These are phyloP conservation scores for Drosophila truncata DNA, from an alignment of 1,140 invertebrate genomes.

Conservation along the genomic window DNA sequence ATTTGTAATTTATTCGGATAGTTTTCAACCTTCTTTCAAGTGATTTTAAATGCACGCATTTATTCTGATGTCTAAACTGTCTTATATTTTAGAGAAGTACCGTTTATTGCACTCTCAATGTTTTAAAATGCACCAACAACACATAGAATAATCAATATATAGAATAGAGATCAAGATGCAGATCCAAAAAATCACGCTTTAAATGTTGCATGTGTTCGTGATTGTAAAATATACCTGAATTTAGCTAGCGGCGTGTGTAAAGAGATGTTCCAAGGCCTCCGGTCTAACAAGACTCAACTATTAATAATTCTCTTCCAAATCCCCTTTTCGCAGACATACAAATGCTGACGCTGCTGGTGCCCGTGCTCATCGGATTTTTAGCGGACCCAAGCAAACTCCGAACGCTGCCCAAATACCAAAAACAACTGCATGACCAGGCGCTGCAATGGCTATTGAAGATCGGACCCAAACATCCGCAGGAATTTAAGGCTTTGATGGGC, in stretches of 20 bases:
- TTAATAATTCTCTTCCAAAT: neutral
- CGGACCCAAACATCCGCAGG: constrained; percentile 95
- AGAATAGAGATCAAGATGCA: constrained; percentile 32
- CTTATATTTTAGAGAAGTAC: constrained; percentile 11
- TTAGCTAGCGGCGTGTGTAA: neutral
- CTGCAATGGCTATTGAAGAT: constrained; percentile 95
- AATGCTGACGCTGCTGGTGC: constrained; percentile 94
- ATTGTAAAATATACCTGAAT: neutral
- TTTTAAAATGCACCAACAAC: constrained; percentile 41
- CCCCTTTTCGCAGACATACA: constrained; percentile 90
- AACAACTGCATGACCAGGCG: constrained; percentile 93
- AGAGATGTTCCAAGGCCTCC: constrained; percentile 11
- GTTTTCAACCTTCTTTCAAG: no score
- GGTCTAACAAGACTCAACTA: neutral
- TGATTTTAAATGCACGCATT: neutral
- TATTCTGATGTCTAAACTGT: neutral
- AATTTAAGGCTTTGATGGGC: constrained; percentile 96
- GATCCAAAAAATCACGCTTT: constrained; percentile 47
- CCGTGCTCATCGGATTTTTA: constrained; percentile 94
- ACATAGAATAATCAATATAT: constrained; percentile 20
- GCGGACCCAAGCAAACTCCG: constrained; percentile 89
- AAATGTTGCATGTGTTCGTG: constrained; percentile 60
- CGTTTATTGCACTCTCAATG: constrained; percentile 28
- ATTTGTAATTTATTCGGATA: no score
- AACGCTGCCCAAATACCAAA: constrained; percentile 88